Percentiles rank a stretch among this genome's conserved stretches.
Evolutionary conservation across 2,113 vertebrate species (phyloP).

Genomic region (Empidonax traillii): DNA sequence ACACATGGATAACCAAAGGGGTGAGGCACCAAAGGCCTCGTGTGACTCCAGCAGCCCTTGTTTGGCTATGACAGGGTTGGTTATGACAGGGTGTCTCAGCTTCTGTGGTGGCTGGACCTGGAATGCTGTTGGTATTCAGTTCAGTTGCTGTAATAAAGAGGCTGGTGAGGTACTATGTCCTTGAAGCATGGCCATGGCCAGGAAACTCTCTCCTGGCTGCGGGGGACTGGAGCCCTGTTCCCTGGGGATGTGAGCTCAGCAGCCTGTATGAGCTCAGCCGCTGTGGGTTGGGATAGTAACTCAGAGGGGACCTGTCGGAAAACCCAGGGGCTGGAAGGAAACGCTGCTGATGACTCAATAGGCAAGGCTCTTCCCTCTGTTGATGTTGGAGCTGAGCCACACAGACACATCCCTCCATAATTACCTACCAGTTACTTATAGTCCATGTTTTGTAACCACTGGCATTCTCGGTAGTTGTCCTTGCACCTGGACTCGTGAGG

Average conservation of each 20-base stretch:
- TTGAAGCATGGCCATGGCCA: neutral
- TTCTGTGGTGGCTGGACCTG: neutral
- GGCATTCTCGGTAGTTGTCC: neutral
- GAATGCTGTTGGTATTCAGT: neutral
- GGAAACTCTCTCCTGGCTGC: neutral
- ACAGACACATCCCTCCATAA: constrained; percentile 28
- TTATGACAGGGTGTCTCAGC: neutral
- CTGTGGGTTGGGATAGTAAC: neutral
- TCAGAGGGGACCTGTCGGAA: neutral
- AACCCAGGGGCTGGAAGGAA: constrained; percentile 42
- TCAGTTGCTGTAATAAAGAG: neutral
- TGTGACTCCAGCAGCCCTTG: neutral
- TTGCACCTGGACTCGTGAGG: neutral
- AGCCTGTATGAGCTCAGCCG: neutral
- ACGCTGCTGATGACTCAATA: constrained; percentile 37
- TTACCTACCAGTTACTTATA: neutral
- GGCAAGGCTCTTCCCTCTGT: constrained; percentile 54
- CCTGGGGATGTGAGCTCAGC: neutral
- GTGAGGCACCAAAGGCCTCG: neutral
- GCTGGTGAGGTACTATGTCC: neutral
- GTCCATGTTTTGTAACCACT: neutral
- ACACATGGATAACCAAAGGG: neutral
- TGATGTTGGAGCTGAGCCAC: constrained; percentile 46
- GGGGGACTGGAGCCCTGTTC: neutral
- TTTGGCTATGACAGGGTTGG: neutral